Conservation (phyloP, 1,140 invertebrate species). For the Nephila pilipes region DNA sequence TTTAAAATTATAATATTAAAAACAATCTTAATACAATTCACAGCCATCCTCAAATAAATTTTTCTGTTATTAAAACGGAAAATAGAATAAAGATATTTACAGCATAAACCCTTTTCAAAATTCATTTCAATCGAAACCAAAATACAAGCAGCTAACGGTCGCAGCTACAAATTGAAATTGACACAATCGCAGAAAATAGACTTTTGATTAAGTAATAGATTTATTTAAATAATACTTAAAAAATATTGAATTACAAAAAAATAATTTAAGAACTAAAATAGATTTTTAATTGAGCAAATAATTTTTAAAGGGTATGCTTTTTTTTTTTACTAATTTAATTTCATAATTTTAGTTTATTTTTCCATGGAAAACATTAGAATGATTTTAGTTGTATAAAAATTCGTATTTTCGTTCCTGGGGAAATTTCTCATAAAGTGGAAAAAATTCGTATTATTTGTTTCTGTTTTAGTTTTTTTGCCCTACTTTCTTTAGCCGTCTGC, state of each 20-base stretch:
- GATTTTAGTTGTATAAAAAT: not conserved
- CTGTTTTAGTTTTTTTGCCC: constrained; percentile 46
- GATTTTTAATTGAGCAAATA: no score
- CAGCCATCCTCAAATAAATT: not conserved
- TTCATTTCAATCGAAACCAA: not conserved
- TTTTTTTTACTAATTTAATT: not conserved
- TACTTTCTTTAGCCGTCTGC: constrained; percentile 59
- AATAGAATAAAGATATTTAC: not conserved
- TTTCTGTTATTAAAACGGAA: not conserved
- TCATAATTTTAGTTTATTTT: not conserved
- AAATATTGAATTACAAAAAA: no score
- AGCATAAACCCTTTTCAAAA: not conserved
- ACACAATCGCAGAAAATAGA: no score
- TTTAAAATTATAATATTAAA: not conserved
- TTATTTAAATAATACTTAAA: no score
- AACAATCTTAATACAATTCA: no score
- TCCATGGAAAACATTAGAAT: not conserved
- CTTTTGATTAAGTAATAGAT: no score
- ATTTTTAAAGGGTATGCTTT: no score
- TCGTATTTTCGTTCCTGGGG: not conserved
- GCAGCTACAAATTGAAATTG: not conserved
- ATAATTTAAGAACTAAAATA: no score
- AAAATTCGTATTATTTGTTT: constrained; percentile 15
- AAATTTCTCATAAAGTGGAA: not conserved
- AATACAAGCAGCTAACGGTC: not conserved